Evolutionary conservation across 2,113 vertebrate species (phyloP).

Genomic region (Nanorana parkeri): DNA sequence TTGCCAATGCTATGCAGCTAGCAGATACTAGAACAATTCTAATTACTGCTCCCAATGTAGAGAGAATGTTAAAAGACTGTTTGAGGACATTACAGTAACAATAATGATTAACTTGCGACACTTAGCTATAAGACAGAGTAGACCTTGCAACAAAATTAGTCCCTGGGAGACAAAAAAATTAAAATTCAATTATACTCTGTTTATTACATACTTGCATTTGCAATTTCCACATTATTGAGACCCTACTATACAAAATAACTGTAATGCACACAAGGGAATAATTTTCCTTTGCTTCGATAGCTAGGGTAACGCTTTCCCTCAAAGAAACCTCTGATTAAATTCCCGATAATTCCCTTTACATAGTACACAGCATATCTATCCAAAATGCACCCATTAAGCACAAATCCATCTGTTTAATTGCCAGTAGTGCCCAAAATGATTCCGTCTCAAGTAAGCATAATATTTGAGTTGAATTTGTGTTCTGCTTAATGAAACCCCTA

Average conservation of each 20-base stretch:
- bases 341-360: conserved; percentile 42
- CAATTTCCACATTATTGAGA: conserved; percentile 63
- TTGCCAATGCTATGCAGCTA: conserved; percentile 32
- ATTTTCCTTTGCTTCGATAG: conserved; percentile 42
- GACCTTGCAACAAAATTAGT: conserved; percentile 77
- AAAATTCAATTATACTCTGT: conserved; percentile 84
- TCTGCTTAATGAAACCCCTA: not conserved
- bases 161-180: conserved; percentile 78
- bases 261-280: conserved; percentile 42
- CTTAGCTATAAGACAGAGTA: conserved; percentile 79
- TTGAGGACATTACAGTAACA: conserved; percentile 70
- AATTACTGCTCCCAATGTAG: conserved; percentile 42
- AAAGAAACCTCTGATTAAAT: conserved; percentile 44
- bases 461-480: not conserved
- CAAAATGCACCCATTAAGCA: conserved; percentile 40
- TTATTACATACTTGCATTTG: conserved; percentile 78
- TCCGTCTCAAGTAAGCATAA: not conserved
- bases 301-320: conserved; percentile 27
- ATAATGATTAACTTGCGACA: conserved; percentile 74
- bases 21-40: conserved; percentile 56
- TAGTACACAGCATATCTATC: conserved; percentile 40
- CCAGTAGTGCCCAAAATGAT: conserved; percentile 13
- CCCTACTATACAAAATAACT: conserved; percentile 49
- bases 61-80: conserved; percentile 51
- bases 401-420: conserved; percentile 45